phyloP scores from a whole-genome alignment of 2,888 invertebrate species.

The Eumacrocentrus americanus region DNA sequence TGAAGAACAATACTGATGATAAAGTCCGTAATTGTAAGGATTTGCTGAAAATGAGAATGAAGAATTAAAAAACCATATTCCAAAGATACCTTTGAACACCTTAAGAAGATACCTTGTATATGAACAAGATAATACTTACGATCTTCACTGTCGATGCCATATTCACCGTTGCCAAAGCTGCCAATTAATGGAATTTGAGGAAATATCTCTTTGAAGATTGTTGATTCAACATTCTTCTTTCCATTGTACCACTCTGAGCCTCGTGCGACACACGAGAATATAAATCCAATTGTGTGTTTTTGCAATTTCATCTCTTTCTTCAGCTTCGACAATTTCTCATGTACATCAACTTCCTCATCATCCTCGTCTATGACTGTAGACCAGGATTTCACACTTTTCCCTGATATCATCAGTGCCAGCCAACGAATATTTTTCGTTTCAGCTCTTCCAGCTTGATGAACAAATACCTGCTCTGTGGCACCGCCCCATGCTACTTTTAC shows the following conservation, averaged over 20 bases:
- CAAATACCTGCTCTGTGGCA: slow-evolving; percentile 37
- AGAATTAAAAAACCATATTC: background rate
- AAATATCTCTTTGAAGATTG: slow-evolving; percentile 51
- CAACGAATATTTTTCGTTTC: slow-evolving; percentile 34
- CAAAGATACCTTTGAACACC: too few species aligned
- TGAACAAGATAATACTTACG: slow-evolving; percentile 36
- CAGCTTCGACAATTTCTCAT: slow-evolving; percentile 41
- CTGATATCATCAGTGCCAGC: slow-evolving; percentile 44
- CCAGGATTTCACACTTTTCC: slow-evolving; percentile 50
- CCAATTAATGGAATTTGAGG: slow-evolving; percentile 53
- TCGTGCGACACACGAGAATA: slow-evolving; percentile 54
- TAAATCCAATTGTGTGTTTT: slow-evolving; percentile 51
- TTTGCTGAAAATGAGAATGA: slow-evolving; percentile 4
- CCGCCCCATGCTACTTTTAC: slow-evolving; percentile 47
- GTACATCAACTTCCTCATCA: slow-evolving; percentile 37
- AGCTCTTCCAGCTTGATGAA: slow-evolving; percentile 37
- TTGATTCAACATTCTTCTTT: slow-evolving; percentile 46
- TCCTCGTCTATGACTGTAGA: slow-evolving; percentile 45
- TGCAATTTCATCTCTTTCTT: slow-evolving; percentile 43
- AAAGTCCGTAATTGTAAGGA: background rate
- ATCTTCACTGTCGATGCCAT: slow-evolving; percentile 39
- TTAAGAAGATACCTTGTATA: too few species aligned
- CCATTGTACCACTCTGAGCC: slow-evolving; percentile 36
- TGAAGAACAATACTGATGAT: slow-evolving; percentile 44
- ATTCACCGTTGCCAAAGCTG: slow-evolving; percentile 53